A percentile compares a stretch with the other conserved stretches of the same genome.
phyloP scores from a whole-genome alignment of 2,888 invertebrate genomes.

The Parnassius orleans region DNA sequence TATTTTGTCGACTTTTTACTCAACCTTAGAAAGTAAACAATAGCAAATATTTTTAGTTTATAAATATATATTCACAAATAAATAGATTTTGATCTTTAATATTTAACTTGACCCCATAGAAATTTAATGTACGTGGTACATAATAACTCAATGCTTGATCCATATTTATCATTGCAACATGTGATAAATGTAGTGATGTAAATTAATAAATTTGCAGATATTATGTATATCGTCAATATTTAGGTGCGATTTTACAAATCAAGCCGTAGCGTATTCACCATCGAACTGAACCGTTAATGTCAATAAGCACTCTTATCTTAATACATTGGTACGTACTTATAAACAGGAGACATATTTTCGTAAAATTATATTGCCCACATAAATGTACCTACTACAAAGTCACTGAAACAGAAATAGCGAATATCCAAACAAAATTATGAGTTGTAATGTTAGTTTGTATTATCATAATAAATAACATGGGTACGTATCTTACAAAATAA shows the following conservation, averaged over 20 bases:
- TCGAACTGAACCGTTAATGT: conserved; percentile 15
- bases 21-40: too few species aligned
- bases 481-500: conserved; percentile 14
- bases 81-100: too few species aligned
- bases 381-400: conserved; percentile 38
- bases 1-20: too few species aligned
- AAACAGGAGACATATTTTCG: conserved; percentile 78
- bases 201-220: background rate
- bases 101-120: too few species aligned
- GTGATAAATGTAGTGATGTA: too few species aligned
- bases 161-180: too few species aligned
- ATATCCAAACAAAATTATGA: conserved; percentile 13
- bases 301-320: conserved; percentile 21
- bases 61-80: too few species aligned
- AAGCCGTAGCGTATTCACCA: conserved; percentile 6
- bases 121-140: too few species aligned
- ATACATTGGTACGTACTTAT: conserved; percentile 15
- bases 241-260: conserved; percentile 11
- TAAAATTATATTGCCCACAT: conserved; percentile 75
- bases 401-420: conserved; percentile 14
- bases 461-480: conserved; percentile 5
- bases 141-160: too few species aligned
- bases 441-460: conserved; percentile 10
- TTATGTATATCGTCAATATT: conserved; percentile 1
- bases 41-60: too few species aligned